Evolutionary conservation across 2,797 vertebrate genomes (phyloP).

Genomic region (Pseudotriccus pelzelni): DNA sequence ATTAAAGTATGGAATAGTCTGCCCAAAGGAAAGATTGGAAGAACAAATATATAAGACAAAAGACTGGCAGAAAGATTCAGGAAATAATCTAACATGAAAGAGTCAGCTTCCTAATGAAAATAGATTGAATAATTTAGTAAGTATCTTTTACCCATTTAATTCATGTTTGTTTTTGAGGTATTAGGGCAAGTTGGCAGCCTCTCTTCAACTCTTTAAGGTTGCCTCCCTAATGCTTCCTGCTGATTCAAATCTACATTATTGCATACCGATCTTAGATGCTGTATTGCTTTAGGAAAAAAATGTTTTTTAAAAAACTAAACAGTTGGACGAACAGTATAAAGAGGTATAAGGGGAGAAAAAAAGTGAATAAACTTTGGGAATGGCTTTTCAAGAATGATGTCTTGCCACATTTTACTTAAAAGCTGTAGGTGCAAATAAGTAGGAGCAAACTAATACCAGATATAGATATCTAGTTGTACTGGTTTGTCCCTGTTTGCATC

Average conservation of each 20-base stretch:
- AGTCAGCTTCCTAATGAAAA: conserved; percentile 16
- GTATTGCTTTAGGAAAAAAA: background rate
- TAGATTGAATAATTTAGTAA: conserved; percentile 18
- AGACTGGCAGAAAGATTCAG: background rate
- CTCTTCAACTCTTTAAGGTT: conserved; percentile 15
- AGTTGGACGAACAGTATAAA: background rate
- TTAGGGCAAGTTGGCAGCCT: background rate
- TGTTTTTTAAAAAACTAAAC: background rate
- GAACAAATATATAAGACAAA: background rate
- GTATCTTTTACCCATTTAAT: background rate
- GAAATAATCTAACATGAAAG: conserved; percentile 30
- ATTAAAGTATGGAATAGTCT: background rate
- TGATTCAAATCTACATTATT: background rate
- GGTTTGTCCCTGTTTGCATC: background rate
- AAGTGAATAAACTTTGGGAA: background rate
- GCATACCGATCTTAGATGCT: background rate
- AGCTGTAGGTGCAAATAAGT: background rate
- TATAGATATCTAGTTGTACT: background rate
- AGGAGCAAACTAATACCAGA: background rate
- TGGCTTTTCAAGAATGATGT: background rate
- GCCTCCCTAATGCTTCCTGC: background rate
- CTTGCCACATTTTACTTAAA: background rate
- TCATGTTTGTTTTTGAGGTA: conserved; percentile 40
- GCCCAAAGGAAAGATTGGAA: background rate
- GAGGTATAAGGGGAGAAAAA: background rate